Base-by-base conservation (phyloP, 1,140 invertebrate genomes). In the Solenopsis invicta region DNA sequence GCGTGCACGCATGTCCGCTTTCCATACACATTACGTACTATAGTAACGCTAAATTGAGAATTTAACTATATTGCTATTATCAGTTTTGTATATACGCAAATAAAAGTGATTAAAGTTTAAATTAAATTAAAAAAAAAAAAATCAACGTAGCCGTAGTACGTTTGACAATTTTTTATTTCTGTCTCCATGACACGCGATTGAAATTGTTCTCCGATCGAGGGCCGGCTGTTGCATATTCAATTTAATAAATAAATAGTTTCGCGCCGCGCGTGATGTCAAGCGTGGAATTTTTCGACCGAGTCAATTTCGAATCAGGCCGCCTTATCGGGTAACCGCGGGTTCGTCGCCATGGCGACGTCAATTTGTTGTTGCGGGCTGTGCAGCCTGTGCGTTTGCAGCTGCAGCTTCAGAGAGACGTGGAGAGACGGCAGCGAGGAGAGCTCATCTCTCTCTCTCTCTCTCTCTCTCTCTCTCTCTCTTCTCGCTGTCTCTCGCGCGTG, bases 291-390 rank as follows among this genome's bases (percentile, higher is more conserved):
- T 41, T 69, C 69, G 21, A 18, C 12, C 52, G 41, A 34, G 16
- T 48, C 18, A 29, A 18, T 67, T 59, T 45, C 48, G 37, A 76
- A 85, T 85, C 29, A 34, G 5, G 4, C 34, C 48, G 45, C 34
- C n/a, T 85, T 85, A 64, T 76, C 24, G 71, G 1, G 16, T 6
- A 61, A 61, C 13, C 4, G 18, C 18, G 21, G n/a, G 50, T 2
- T 21, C 24, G 76, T 86, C n/a, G 52, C 16, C 34, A 78, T 85
- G 4, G 61, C 61, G 74, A 85, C 41, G 41, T 45, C 9, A 59
- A 77, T 85, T 85, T 86, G 75, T 86, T 86, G 18, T 59, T 24
- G 24, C 34, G 41, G 24, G 9, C 54, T 21, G 18, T 12, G 16
- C 34, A n/a, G n/a, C n/a, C n/a, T 13, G 41, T 41, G 41, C 41